Evolutionary conservation across 1,140 invertebrate species (phyloP), one percentile per base, ranked within the genome.

Genomic region (Zaprionus tsacasi): DNA sequence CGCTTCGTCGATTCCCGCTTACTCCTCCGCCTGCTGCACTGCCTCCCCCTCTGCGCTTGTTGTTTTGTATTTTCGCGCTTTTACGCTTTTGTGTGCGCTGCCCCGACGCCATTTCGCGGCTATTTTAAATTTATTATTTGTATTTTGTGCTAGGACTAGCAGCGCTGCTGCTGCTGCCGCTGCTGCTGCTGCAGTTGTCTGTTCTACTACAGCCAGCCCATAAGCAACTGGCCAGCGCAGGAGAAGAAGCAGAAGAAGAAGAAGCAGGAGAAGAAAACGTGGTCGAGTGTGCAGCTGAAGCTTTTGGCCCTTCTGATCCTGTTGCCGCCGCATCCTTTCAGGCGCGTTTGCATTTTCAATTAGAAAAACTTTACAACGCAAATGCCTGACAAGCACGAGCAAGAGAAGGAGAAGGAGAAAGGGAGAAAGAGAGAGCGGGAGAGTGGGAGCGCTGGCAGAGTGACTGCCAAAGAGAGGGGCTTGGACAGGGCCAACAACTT

Each of bases 81-180:
- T 88, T 82, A 80, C 82, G 82, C 80, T 86, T 64, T 67, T 76
- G 71, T 85, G 54, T 61, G 48, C 71, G 66, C 45, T 64, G 70
- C 56, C 64, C 56, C 25, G 61, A 61, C 78, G 80, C 83, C 80
- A 78, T 88, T 82, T 88, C 66, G 80, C 70, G 76, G 85, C 83
- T 79, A 88, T 87, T 87, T 87, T 83, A 89, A 88, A 88, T 89
- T 89, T 88, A 86, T 86, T 88, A 88, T 88, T 89, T 88, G 85
- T 79, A 74, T 87, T 70, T 80, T 81, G 59, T 73, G 70, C 40
- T 67, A 67, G 58, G 48, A 76, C 50, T 45, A 38, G 73, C 74
- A 79, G 80, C 60, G 75, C 17, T 36, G 25, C 66, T 78, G 75
- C 54, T 66, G 69, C 38, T 56, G 50, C 45, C 27, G 45, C 6